A percentile compares a stretch with the other conserved stretches of the same genome.
Evolutionary conservation across 2,888 invertebrate genomes (phyloP).

Genomic region (Cantharis nigra): DNA sequence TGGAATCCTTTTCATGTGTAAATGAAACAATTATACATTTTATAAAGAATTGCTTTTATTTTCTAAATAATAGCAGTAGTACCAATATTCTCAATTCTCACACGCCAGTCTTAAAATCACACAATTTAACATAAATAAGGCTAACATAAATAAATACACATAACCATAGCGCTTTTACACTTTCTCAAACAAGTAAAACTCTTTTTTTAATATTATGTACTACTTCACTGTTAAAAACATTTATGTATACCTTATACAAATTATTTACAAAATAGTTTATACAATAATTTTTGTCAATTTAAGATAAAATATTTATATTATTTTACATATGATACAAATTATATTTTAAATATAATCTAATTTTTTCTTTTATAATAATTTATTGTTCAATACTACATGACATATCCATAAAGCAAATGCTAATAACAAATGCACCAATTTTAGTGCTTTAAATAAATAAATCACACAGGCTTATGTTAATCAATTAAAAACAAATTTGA

Average conservation of each 20-base stretch:
- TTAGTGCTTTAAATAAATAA: background rate
- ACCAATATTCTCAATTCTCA: conserved; percentile 21
- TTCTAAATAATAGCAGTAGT: conserved; percentile 24
- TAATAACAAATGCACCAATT: background rate
- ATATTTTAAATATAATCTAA: conserved; percentile 34
- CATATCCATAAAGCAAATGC: conserved; percentile 28
- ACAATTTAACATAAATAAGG: conserved; percentile 32
- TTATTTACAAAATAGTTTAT: conserved; percentile 32
- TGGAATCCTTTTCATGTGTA: too few relatives aligned
- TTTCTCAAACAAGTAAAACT: conserved; percentile 18
- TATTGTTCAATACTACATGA: conserved; percentile 37
- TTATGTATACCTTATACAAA: conserved; percentile 23
- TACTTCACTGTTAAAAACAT: conserved; percentile 26
- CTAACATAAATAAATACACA: conserved; percentile 32
- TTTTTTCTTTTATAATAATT: conserved; percentile 36
- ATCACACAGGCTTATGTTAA: background rate
- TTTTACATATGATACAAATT: conserved; percentile 40
- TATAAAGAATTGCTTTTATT: conserved; percentile 26
- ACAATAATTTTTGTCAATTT: conserved; percentile 21
- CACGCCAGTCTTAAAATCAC: conserved; percentile 32
- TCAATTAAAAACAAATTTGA: conserved; percentile 7
- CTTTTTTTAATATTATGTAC: conserved; percentile 1
- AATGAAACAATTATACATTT: background rate
- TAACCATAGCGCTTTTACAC: conserved; percentile 19
- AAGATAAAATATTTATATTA: conserved; percentile 28